Base-by-base conservation (phyloP, 1,140 invertebrate genomes). In the Propsilocerus akamusi region DNA sequence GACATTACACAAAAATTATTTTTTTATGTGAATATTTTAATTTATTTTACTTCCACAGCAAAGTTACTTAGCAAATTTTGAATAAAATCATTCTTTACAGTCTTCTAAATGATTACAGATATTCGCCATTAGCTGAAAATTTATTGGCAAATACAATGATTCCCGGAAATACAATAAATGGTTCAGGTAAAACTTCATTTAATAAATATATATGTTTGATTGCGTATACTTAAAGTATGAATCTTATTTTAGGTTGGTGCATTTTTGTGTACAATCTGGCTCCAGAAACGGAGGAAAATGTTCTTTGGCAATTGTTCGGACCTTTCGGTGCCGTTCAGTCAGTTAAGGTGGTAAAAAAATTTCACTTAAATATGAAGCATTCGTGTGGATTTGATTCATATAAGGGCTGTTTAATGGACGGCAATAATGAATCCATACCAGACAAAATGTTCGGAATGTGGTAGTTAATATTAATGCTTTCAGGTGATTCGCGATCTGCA, bases 241-340 rank as follows among this genome's bases (percentile, higher is more conserved):
- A 67, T 51, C 22, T n/a, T 20, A 10, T 20, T 17, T 85, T 84
- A 50, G 89, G 89, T 46, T 98, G 91, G 89, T 97, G 93, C 70
- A 95, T 99, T 67, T 98, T 98, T 68, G 93, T 99, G 7, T 97
- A 97, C 75, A 98, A 99, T 68, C 72, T 99, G 53, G 91, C 92
- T 2, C 93, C 95, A 2, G 96, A 99, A 66, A 97, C 93, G 0
- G 94, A 98, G 68, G 96, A 99, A 69, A 95, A 93, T 68, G 87
- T 96, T 34, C 75, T 99, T 49, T 99, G 96, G 96, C 92, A 97
- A 67, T 72, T 99, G 55, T 99, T 99, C 72, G 96, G 94, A 4
- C 96, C 95, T 4, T 99, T 98, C 68, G 96, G 96, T 51, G 95
- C 95, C 52, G 95, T 99, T 51, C 92, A 97, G 69, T 93, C 86